These are phyloP conservation scores for Drosophila ercepeae DNA, from an alignment of 1,140 invertebrate species.

Conservation along the genomic window DNA sequence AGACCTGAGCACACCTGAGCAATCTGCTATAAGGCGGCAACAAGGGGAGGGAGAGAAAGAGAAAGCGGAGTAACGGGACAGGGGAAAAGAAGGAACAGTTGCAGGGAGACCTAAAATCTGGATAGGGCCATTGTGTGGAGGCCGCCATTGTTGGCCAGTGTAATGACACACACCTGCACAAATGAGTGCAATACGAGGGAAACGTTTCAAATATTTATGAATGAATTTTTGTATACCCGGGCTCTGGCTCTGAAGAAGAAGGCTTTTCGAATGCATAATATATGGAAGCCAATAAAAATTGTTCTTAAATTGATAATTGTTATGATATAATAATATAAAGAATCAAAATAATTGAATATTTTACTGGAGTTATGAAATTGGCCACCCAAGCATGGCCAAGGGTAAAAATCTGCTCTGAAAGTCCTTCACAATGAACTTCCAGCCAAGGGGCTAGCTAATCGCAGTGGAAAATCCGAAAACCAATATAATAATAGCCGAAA, in stretches of 20 bases:
- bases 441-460: constrained; percentile 32
- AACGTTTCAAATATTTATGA: constrained; percentile 70
- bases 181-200: constrained; percentile 9
- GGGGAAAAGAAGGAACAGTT: constrained; percentile 37
- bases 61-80: neutral
- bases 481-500: constrained; percentile 55
- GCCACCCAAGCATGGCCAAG: constrained; percentile 13
- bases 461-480: constrained; percentile 19
- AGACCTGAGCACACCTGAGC: constrained; percentile 44
- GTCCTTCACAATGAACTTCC: constrained; percentile 74
- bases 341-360: neutral
- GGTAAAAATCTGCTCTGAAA: constrained; percentile 9
- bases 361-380: neutral
- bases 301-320: neutral
- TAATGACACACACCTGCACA: constrained; percentile 44
- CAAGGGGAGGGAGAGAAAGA: constrained; percentile 1
- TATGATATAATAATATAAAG: neutral
- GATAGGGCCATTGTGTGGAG: constrained; percentile 31
- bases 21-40: constrained; percentile 30
- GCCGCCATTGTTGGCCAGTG: constrained; percentile 58
- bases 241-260: neutral
- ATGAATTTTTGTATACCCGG: constrained; percentile 55
- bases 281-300: neutral
- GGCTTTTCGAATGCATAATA: neutral
- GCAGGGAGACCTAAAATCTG: constrained; percentile 49